Evolutionary conservation across 2,113 vertebrate species (phyloP).

Genomic region (Serinus canaria): DNA sequence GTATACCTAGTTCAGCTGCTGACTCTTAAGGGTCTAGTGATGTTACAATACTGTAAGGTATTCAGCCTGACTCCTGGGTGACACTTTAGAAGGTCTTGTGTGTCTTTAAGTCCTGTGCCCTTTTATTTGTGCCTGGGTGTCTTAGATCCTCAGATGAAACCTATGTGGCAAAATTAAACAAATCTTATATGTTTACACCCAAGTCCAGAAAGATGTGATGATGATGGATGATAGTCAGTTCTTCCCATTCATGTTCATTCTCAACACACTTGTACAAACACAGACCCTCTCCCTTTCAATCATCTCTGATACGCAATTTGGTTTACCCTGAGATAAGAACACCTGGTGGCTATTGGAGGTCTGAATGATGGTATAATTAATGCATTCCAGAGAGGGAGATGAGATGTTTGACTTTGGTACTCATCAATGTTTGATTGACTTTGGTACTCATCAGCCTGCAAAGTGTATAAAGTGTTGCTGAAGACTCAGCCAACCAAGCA

Average conservation of each 20-base stretch:
- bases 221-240: not conserved
- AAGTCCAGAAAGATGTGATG: not conserved
- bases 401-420: no score
- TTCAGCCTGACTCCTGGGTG: not conserved
- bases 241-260: rapidly evolving
- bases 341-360: not conserved
- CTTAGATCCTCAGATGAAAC: not conserved
- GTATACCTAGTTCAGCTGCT: not conserved
- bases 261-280: not conserved
- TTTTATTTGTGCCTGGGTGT: not conserved
- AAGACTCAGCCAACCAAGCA: not conserved
- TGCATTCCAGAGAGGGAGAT: no score
- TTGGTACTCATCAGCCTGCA: not conserved
- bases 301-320: not conserved
- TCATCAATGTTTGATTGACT: not conserved
- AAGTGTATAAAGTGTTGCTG: not conserved
- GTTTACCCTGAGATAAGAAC: not conserved
- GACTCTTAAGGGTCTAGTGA: rapidly evolving
- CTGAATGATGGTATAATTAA: no score
- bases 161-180: not conserved
- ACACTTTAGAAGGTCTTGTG: not conserved
- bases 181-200: rapidly evolving
- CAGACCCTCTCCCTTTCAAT: not conserved
- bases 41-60: not conserved
- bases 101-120: not conserved